phyloP scores from a whole-genome alignment of 2,113 vertebrate species.

The Lycocorax pyrrhopterus region DNA sequence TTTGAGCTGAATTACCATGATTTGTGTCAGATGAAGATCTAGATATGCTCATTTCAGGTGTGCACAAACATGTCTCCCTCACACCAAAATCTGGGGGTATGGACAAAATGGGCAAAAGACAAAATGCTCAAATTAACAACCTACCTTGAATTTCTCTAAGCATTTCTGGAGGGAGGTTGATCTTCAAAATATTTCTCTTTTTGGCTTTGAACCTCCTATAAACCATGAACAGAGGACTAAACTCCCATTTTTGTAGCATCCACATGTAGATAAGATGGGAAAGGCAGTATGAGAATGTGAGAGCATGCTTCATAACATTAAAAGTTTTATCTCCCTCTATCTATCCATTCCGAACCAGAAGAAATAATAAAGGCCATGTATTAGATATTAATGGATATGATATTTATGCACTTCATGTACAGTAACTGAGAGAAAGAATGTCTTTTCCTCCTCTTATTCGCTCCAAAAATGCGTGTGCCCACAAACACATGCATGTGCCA shows the following conservation, averaged over 20 bases:
- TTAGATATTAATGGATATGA: not conserved
- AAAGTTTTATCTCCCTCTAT: not conserved
- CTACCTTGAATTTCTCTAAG: not conserved
- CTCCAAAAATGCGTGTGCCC: not conserved
- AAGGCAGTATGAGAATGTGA: not conserved
- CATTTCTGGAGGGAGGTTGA: not conserved
- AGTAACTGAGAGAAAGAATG: not conserved
- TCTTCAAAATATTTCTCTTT: not conserved
- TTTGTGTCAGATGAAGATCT: not conserved
- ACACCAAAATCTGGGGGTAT: not conserved
- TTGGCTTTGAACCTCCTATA: not conserved
- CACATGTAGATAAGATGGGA: not conserved
- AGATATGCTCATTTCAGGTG: not conserved
- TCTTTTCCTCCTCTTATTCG: not conserved
- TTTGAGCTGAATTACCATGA: not conserved
- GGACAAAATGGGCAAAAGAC: not conserved
- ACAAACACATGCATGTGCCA: too few species aligned
- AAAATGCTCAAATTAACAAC: not conserved
- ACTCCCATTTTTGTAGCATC: not conserved
- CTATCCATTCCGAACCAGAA: not conserved
- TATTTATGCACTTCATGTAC: not conserved
- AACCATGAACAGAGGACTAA: not conserved
- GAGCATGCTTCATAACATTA: not conserved
- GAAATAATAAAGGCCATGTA: not conserved
- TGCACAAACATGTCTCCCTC: not conserved